A percentile compares a stretch with the other conserved stretches of the same genome.
phyloP scores from a whole-genome alignment of 1,140 invertebrate genomes.

The Solenopsis fugax region DNA sequence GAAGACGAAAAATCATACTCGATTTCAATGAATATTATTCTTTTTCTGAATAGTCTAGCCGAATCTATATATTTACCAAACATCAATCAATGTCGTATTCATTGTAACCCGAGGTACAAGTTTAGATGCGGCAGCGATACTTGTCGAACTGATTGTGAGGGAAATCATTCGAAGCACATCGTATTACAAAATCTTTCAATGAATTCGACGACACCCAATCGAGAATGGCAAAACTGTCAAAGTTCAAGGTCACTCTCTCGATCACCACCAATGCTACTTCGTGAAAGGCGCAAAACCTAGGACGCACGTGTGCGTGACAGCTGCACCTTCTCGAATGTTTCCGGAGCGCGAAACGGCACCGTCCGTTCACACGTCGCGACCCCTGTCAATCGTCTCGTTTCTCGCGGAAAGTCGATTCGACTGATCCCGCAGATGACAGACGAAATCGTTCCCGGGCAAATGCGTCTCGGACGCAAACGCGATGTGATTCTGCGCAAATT shows the following conservation, averaged over 20 bases:
- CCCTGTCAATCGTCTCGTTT: not conserved
- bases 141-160: too few species aligned
- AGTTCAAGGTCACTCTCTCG: conserved; percentile 1
- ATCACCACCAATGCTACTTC: too few species aligned
- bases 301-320: conserved; percentile 10
- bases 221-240: not conserved
- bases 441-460: too few species aligned
- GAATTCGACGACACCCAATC: not conserved
- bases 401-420: not conserved
- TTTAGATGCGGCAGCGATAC: too few species aligned
- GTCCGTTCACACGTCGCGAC: not conserved
- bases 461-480: not conserved
- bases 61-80: too few species aligned
- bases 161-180: too few species aligned
- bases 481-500: not conserved
- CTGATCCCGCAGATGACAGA: not conserved
- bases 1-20: too few species aligned
- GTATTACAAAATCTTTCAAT: too few species aligned
- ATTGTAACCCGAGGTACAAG: too few species aligned
- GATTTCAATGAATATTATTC: too few species aligned
- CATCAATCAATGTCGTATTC: too few species aligned
- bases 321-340: conserved; percentile 16
- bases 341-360: not conserved
- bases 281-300: not conserved
- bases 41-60: too few species aligned